A percentile compares a stretch with the other conserved stretches of the same genome.
Conservation (phyloP, 2,888 invertebrate genomes). For the Microchrysa polita region DNA sequence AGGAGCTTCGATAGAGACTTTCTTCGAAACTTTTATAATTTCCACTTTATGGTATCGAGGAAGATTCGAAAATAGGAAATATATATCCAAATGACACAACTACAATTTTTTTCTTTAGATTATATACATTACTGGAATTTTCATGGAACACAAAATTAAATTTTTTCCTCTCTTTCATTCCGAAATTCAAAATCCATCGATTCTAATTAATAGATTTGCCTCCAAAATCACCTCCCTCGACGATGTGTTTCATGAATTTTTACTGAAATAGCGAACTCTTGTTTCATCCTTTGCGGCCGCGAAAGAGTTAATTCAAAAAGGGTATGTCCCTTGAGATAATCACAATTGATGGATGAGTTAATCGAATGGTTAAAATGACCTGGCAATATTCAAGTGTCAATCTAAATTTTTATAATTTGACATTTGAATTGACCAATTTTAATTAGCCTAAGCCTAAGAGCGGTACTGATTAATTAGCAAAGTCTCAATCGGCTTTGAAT, state of each 20-base stretch:
- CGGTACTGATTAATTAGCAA: too few relatives aligned
- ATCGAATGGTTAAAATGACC: neutral
- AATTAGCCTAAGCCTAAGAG: neutral
- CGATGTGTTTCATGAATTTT: too few relatives aligned
- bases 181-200: neutral
- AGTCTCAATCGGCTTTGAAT: too few relatives aligned
- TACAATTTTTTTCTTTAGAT: too few relatives aligned
- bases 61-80: too few relatives aligned
- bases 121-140: too few relatives aligned
- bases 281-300: neutral
- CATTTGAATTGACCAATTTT: slow-evolving; percentile 23
- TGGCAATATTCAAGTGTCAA: slow-evolving; percentile 9
- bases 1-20: neutral
- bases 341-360: slow-evolving; percentile 13
- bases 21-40: neutral
- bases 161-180: too few relatives aligned
- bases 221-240: neutral
- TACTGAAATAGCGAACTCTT: neutral
- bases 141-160: too few relatives aligned
- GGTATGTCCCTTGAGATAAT: slow-evolving; percentile 20
- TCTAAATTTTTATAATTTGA: slow-evolving; percentile 21
- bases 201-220: neutral
- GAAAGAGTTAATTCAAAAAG: slow-evolving; percentile 6
- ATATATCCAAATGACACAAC: too few relatives aligned
- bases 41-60: too few relatives aligned